Base-by-base conservation (phyloP, 2,113 vertebrate species). In the Heliornis fulica region DNA sequence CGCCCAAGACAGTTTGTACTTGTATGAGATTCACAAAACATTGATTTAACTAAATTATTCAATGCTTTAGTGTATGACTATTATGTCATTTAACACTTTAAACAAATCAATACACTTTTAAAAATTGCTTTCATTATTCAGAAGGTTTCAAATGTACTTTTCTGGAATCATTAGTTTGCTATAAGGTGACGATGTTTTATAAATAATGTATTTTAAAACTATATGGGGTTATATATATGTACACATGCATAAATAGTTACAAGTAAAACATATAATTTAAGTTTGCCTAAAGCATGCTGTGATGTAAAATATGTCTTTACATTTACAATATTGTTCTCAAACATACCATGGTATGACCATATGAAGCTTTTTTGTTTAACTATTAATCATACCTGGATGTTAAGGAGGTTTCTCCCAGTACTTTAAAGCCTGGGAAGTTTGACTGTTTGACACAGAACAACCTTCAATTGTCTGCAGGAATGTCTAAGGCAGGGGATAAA, bases 1-100 rank as follows among this genome's bases (percentile, higher is more conserved):
- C 38, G 43, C 97, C 94, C 96, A 97, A 96, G 95, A 97, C 90
- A 94, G 95, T 96, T 97, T 97, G 53, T 71, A 97, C 94, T 96
- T 97, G 84, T 97, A 97, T 94, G 92, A 98, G 97, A 97, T 98
- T 97, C 95, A 97, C 86, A 98, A 98, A 97, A 83, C 87, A 98
- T 98, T 97, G 98, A 98, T 98, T 98, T 97, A 66, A 89, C 94
- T 98, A 98, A 98, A 98, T 98, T 98, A 98, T 98, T 98, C 97
- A 98, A 66, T 95, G 92, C 87, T 95, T 97, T 97, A 95, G 86
- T 97, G n/a, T 97, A 97, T 94, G 74, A 86, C 79, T 97, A 89
- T 97, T 97, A 97, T 97, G 96, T 94, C 96, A 97, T 97, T 98
- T 98, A 98, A 98, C 97, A 98, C 96, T 97, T 98, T 96, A 97